Conservation (phyloP, 2,888 invertebrate species). For the Trisateles emortualis region DNA sequence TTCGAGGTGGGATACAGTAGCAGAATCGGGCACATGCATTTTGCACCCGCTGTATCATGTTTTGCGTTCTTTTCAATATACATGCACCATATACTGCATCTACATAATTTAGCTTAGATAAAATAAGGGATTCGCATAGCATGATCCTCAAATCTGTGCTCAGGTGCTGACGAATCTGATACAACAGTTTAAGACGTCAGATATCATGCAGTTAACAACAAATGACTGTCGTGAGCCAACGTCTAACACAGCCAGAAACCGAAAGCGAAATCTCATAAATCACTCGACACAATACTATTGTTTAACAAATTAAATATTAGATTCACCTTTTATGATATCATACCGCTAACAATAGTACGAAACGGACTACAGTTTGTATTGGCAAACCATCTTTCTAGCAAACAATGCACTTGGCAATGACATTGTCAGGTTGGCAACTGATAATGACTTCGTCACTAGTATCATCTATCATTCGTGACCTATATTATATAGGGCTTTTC, state of each 20-base stretch:
- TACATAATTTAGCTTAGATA: too few relatives aligned
- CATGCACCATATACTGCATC: too few relatives aligned
- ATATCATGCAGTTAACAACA: too few relatives aligned
- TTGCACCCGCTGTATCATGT: too few relatives aligned
- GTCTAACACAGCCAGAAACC: neutral
- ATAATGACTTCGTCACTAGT: constrained; percentile 45
- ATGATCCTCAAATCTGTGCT: too few relatives aligned
- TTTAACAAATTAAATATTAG: constrained; percentile 9
- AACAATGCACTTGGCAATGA: constrained; percentile 80
- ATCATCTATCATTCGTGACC: constrained; percentile 45
- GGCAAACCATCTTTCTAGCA: constrained; percentile 65
- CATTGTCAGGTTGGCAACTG: constrained; percentile 57
- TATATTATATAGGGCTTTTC: constrained; percentile 6
- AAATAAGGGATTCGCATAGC: too few relatives aligned
- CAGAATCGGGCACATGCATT: too few relatives aligned
- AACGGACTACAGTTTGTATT: constrained; percentile 69
- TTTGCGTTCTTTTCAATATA: too few relatives aligned
- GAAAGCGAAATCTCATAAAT: neutral
- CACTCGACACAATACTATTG: constrained; percentile 6
- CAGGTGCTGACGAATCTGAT: too few relatives aligned
- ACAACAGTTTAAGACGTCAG: too few relatives aligned
- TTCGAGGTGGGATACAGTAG: too few relatives aligned
- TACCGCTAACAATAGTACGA: constrained; percentile 62
- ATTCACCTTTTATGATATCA: constrained; percentile 20
- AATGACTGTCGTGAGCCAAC: too few relatives aligned